Percentiles rank a stretch among this genome's conserved stretches.
phyloP scores from a whole-genome alignment of 2,797 vertebrate species.

The Hipposideros larvatus region DNA sequence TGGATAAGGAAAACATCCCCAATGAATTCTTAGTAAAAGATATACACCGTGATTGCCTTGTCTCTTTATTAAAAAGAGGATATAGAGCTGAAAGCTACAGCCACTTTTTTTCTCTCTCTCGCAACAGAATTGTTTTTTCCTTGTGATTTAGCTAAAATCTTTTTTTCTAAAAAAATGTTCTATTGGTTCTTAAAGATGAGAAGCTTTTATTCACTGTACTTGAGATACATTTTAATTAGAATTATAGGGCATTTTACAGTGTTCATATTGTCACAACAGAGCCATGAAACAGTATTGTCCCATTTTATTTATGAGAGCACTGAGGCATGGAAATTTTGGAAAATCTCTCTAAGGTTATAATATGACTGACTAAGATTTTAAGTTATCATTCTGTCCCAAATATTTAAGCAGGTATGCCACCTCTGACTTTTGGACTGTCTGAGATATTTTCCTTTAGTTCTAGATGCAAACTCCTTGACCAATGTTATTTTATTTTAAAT shows the following conservation, averaged over 20 bases:
- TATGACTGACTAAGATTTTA: background rate
- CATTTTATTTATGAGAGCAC: background rate
- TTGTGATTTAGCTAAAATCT: background rate
- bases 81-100: background rate
- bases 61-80: conserved; percentile 16
- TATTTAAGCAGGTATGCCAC: background rate
- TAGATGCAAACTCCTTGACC: background rate
- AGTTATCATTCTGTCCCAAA: background rate
- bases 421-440: background rate
- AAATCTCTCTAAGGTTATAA: background rate
- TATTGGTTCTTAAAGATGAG: background rate
- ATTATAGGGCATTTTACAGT: background rate
- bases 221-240: background rate
- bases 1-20: background rate
- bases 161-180: background rate
- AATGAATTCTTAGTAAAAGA: background rate
- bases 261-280: background rate
- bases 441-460: background rate
- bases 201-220: background rate
- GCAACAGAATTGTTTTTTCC: background rate
- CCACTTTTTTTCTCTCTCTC: background rate
- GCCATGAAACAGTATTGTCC: background rate
- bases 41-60: background rate
- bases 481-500: conserved; percentile 2
- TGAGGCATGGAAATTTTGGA: background rate